Evolutionary conservation across 2,113 vertebrate species (phyloP).

Genomic region (Hemiscyllium ocellatum): DNA sequence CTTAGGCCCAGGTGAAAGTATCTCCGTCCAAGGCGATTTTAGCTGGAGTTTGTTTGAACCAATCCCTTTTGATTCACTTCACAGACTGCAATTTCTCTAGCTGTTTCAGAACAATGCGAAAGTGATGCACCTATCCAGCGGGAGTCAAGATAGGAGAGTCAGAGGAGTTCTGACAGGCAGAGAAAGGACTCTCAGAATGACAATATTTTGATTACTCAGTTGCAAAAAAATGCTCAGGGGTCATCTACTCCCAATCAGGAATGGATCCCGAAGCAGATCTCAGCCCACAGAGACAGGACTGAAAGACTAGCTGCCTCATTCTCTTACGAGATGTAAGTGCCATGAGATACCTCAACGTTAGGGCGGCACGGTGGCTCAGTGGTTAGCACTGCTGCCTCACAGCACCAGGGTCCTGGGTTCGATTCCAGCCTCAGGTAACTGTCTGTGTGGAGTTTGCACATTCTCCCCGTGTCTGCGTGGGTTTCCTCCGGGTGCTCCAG

Average conservation of each 20-base stretch:
- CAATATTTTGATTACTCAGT: background rate
- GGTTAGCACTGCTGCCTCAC: no score
- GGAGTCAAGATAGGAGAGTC: background rate
- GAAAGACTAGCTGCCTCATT: no score
- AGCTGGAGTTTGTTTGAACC: background rate
- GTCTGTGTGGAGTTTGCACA: no score
- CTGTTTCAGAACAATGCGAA: background rate
- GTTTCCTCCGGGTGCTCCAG: no score
- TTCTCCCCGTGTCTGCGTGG: no score
- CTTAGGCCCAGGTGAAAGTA: no score
- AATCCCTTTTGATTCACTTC: background rate
- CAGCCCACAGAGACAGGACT: no score
- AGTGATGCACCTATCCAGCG: background rate
- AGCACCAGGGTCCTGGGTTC: no score
- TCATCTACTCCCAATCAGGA: background rate
- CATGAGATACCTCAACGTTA: no score
- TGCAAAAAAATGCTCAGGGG: background rate
- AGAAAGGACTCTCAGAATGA: background rate
- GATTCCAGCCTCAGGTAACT: no score
- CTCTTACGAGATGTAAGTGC: no score
- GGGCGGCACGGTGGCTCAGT: no score
- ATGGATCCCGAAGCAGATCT: background rate
- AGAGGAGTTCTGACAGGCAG: background rate
- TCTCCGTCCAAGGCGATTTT: background rate
- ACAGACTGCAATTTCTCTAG: background rate